Evolutionary conservation across 2,888 invertebrate genomes (phyloP).

Genomic region (Tribolium freemani): DNA sequence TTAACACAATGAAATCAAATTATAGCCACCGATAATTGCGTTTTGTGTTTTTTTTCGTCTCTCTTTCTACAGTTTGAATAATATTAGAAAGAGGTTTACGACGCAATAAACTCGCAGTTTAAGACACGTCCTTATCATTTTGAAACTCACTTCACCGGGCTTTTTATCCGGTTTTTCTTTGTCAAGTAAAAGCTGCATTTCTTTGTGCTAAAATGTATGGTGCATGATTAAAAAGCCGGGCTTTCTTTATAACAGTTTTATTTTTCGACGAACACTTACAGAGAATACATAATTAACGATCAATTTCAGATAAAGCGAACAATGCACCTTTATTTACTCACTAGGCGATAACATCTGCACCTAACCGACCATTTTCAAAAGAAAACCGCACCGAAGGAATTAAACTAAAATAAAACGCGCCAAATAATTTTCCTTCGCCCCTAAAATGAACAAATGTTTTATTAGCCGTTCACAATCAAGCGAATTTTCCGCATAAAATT

Average conservation of each 20-base stretch:
- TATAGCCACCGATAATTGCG: constrained; percentile 41
- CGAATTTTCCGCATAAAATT: too few species aligned
- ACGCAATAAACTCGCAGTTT: constrained; percentile 47
- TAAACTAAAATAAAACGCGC: constrained; percentile 2
- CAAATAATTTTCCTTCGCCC: neutral
- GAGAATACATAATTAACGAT: constrained; percentile 43
- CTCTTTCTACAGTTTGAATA: constrained; percentile 42
- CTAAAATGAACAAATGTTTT: too few species aligned
- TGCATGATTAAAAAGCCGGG: constrained; percentile 44
- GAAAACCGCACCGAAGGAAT: constrained; percentile 23
- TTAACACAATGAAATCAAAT: constrained; percentile 40
- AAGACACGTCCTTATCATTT: constrained; percentile 49
- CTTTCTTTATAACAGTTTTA: constrained; percentile 41
- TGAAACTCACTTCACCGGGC: constrained; percentile 43
- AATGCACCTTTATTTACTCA: constrained; percentile 37
- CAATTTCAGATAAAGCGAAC: constrained; percentile 41
- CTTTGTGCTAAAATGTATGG: constrained; percentile 47
- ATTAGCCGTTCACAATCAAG: too few species aligned
- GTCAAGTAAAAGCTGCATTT: constrained; percentile 43
- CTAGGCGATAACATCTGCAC: constrained; percentile 22
- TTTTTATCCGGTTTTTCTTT: constrained; percentile 46
- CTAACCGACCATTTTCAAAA: constrained; percentile 17
- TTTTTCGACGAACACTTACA: constrained; percentile 38
- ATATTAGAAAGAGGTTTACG: constrained; percentile 45
- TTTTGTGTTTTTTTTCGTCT: constrained; percentile 24